Evolutionary conservation across 1,140 invertebrate species (phyloP), one percentile per base, ranked within the genome.

Genomic region (Charaxes varanes): DNA sequence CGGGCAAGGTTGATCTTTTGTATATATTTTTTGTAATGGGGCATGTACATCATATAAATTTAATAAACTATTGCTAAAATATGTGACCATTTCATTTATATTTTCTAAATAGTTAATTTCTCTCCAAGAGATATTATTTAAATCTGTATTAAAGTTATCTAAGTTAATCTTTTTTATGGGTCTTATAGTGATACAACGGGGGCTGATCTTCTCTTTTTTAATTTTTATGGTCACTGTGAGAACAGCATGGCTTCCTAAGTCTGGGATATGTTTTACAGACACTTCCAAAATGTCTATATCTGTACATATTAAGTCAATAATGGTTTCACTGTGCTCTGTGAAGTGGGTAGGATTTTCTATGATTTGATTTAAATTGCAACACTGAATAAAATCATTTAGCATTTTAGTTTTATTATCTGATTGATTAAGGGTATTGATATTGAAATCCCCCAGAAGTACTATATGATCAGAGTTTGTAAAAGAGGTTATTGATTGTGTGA

Each of bases 41-140:
- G 50, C 43, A 16, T 53, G 35, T 11, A 28, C n/a, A 19, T 53
- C 38, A 41, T 35, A 47, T 11, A 42, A 14, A 6, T 12, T 38
- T 18, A 47, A 10, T 13, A 52, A 28, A 21, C 4, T 8, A 4
- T 2, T n/a, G 17, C 34, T 46, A 0, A 52, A 28, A 1, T 0
- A 6, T 6, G 5, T 4, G 0, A 52, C 18, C 16, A 45, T 41
- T n/a, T 41, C 31, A 17, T 52, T 7, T 5, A 51, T 11, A 23
- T 51, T 23, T n/a, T n/a, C 15, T 7, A 16, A 13, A 6, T 10
- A 13, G 11, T 7, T 17, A 13, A 32, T 26, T 8, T 22, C 17
- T 6, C 11, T 6, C 28, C 28, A 41, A 13, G 8, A 6, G 15
- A 33, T 33, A 2, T 33, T 41, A 3, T 24, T 26, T 6, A 33